Base-by-base conservation (phyloP, 2,888 invertebrate genomes). In the Drosophila bunnanda region DNA sequence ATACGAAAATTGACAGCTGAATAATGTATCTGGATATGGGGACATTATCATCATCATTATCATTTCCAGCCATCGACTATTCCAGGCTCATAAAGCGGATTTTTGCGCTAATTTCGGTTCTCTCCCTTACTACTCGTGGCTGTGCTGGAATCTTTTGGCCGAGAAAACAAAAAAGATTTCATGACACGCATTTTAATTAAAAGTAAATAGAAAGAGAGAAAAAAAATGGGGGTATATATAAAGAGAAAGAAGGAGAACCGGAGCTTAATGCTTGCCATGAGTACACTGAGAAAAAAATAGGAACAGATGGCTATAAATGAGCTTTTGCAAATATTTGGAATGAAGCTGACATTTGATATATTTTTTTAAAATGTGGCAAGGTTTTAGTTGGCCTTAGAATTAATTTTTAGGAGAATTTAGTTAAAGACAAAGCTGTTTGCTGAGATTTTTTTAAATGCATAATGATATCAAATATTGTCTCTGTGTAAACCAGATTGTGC, bases 181-280 rank as follows among this genome's bases (percentile, higher is more conserved):
- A 78, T 85, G 89, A 87, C 88, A 84, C 85, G 85, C 89, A 85
- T 85, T 85, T 85, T 85, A 85, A 85, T 85, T 85, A 89, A 89
- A 83, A 89, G 82, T 76, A 85, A 85, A 85, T 87, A 85, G 57
- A 65, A 73, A 75, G 74, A 76, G 65, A 50, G 52, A 64, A 50
- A 55, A 59, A 39, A 38, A 38, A 46, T 57, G 65, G 48, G 10
- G 13, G 25, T 20, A 28, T 15, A 22, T 43, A 22, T 43, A 22
- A 4, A 44, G 38, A 62, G 32, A 25, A 38, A 39, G 62, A 48
- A 36, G 22, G 17, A n/a, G 34, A 34, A 48, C 5, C 32, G 9
- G 8, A 41, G 44, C 64, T 64, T 82, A 82, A 81, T 85, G 80
- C 71, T 71, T 70, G 80, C 76, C 82, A 85, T 82, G 80, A 78